Evolutionary conservation across 2,113 vertebrate genomes (phyloP).

Genomic region (Pterocles orientalis): DNA sequence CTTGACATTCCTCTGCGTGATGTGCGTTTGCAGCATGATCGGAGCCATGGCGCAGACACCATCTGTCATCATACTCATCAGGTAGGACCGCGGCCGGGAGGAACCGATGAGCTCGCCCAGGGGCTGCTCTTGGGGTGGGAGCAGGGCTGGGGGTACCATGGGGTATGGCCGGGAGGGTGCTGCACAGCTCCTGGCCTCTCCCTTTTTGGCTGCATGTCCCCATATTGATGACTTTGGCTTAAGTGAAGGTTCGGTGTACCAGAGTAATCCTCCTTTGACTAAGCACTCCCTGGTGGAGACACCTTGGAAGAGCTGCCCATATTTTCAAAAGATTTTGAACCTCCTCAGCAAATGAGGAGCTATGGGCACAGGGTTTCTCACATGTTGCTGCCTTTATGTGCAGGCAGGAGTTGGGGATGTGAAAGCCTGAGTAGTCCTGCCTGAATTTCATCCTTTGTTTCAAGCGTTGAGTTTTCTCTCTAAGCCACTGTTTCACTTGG

Average conservation of each 20-base stretch:
- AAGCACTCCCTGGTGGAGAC: not conserved
- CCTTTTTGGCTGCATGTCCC: not conserved
- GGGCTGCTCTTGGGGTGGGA: not conserved
- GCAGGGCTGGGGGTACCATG: not conserved
- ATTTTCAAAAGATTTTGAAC: not conserved
- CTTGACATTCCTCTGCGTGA: conserved; percentile 95
- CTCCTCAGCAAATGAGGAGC: not conserved
- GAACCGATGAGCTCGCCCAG: rapidly evolving
- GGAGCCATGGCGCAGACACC: conserved; percentile 98
- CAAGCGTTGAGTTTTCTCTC: not conserved
- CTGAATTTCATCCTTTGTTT: not conserved
- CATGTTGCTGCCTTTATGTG: not conserved
- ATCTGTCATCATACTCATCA: conserved; percentile 97
- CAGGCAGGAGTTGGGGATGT: not conserved
- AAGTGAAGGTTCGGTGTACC: not conserved
- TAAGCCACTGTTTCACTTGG: not conserved
- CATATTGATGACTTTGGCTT: not conserved
- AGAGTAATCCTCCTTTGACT: not conserved
- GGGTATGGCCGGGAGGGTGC: not conserved
- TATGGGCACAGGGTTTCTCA: not conserved
- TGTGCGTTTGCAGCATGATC: conserved; percentile 96
- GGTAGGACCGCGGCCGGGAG: conserved; percentile 61
- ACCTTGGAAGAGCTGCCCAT: not conserved
- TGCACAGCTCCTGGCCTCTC: not conserved
- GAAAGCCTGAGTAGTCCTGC: not conserved